Evolutionary conservation across 2,888 invertebrate genomes (phyloP), one percentile per base, ranked within the genome.

Genomic region (Gymnoscelis rufifasciata): DNA sequence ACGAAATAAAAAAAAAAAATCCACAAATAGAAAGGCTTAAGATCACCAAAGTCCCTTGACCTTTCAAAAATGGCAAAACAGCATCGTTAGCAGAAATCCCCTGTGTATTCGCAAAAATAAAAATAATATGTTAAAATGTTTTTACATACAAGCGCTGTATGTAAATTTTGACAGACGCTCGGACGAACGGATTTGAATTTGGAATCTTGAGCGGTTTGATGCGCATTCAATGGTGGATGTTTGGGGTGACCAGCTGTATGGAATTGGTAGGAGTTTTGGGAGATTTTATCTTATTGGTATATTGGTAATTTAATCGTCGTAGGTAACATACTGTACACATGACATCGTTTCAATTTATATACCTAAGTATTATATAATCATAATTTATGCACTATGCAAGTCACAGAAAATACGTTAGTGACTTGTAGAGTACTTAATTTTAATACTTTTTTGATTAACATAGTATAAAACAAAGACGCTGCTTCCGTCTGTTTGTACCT

Each of bases 151-250:
- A 71, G 68, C 71, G 73, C 64, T 68, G 79, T 73, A 86, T 84
- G 86, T 80, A 82, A 83, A 87, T 86, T 55, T 68, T 49, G 74
- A 72, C 68, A 63, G 76, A 72, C 75, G 69, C 69, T 70, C 68
- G 74, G 68, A 56, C 66, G 65, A 71, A 58, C 59, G 68, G 84
- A 86, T 86, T 87, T 87, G 84, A 86, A 87, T 87, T 83, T 79
- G 74, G 83, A 75, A 81, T 77, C 71, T 64, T 63, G 68, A 66
- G 63, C 63, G 67, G 38, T 29, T 13, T 15, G 41, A 41, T 51
- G 80, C 81, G 84, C 84, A 80, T 78, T 78, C 74, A 78, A 80
- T 80, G 68, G 66, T 72, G 78, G 78, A 69, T 71, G 67, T 60
- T 71, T 74, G 63, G 52, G 47, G 60, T 57, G 57, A 24, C 59